Percentiles rank a stretch among this genome's conserved stretches.
Evolutionary conservation across 2,797 vertebrate species (phyloP).

Genomic region (Thaleichthys pacificus): DNA sequence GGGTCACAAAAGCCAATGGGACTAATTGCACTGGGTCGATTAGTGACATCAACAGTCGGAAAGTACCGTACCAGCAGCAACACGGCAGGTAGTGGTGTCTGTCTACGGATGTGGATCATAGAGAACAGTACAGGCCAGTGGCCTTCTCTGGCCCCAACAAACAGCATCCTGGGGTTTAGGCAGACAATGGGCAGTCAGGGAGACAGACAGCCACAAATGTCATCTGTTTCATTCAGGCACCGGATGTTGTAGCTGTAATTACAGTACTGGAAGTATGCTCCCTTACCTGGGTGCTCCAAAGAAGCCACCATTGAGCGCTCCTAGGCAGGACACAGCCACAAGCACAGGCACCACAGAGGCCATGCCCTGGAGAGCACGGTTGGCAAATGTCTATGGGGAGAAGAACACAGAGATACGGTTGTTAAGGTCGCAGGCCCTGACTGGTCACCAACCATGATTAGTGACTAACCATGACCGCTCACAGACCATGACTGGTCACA

Average conservation of each 20-base stretch:
- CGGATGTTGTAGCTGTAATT: not conserved
- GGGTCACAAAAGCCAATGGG: too few relatives aligned
- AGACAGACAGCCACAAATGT: not conserved
- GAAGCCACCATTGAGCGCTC: slow-evolving; percentile 89
- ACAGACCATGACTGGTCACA: too few relatives aligned
- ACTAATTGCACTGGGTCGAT: not conserved
- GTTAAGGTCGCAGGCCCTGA: not conserved
- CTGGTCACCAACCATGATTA: too few relatives aligned
- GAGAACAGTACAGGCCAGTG: slow-evolving; percentile 94
- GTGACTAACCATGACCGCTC: slow-evolving; percentile 15
- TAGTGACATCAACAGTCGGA: not conserved
- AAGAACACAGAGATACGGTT: not conserved
- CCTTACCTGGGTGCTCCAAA: slow-evolving; percentile 87
- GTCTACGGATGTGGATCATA: slow-evolving; percentile 96
- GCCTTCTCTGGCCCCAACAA: slow-evolving; percentile 93
- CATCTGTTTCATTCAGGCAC: not conserved
- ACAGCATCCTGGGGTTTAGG: slow-evolving; percentile 84
- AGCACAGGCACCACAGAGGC: slow-evolving; percentile 86
- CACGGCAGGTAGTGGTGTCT: slow-evolving; percentile 93
- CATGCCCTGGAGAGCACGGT: slow-evolving; percentile 81
- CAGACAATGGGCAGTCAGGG: slow-evolving; percentile 4
- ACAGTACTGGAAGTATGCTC: not conserved
- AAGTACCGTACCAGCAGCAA: slow-evolving; percentile 82
- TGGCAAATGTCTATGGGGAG: slow-evolving; percentile 85
- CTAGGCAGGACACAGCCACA: slow-evolving; percentile 92